phyloP scores from a whole-genome alignment of 2,888 invertebrate species.

The Andrena flavipes region DNA sequence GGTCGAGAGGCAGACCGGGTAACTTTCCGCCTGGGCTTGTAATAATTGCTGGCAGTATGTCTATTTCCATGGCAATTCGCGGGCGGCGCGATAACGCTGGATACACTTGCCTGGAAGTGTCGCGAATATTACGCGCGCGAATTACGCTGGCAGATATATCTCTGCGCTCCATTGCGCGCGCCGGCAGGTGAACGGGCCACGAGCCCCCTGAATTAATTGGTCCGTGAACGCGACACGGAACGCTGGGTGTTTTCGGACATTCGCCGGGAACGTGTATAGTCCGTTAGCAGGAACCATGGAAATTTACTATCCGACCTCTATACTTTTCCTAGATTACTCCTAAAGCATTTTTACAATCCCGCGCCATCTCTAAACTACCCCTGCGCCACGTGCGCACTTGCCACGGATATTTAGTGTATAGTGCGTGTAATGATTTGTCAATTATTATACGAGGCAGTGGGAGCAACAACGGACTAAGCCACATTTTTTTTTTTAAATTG shows the following conservation, averaged over 20 bases:
- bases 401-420: too few relatives aligned
- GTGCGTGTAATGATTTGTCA: too few relatives aligned
- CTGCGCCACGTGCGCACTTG: too few relatives aligned
- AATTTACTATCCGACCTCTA: not conserved
- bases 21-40: constrained; percentile 45
- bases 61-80: constrained; percentile 51
- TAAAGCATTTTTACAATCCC: not conserved
- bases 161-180: constrained; percentile 35
- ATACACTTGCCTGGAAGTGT: constrained; percentile 26
- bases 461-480: too few relatives aligned
- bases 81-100: constrained; percentile 21
- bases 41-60: constrained; percentile 46
- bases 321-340: too few relatives aligned
- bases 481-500: too few relatives aligned
- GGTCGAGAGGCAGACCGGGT: constrained; percentile 22
- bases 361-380: too few relatives aligned
- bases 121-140: constrained; percentile 25
- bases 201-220: constrained; percentile 50
- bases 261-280: not conserved
- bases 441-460: too few relatives aligned
- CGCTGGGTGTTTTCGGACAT: constrained; percentile 33
- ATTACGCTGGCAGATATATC: constrained; percentile 14
- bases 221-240: constrained; percentile 40
- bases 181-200: constrained; percentile 46
- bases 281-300: not conserved